Conservation (phyloP, 92 coral and sea anemone genomes). For the Galaxea fascicularis region DNA sequence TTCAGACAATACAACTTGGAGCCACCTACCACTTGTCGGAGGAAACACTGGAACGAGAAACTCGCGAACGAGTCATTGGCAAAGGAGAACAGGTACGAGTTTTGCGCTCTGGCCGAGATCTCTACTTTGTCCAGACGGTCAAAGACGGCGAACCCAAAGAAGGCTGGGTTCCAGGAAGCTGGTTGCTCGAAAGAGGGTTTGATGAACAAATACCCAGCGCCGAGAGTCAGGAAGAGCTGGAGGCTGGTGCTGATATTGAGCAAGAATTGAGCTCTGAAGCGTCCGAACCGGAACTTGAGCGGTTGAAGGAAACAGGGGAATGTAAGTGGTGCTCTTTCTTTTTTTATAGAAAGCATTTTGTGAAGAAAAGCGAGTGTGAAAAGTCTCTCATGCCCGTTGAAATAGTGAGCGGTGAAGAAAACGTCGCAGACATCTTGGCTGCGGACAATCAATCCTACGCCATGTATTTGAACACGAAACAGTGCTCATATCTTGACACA, state of each 20-base stretch:
- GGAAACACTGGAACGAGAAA: constrained; percentile 81
- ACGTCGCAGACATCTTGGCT: no score
- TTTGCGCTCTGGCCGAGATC: constrained; percentile 94
- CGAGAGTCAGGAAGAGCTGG: constrained; percentile 52
- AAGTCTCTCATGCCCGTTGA: no score
- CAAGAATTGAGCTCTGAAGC: constrained; percentile 81
- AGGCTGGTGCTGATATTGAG: constrained; percentile 60
- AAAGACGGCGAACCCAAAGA: constrained; percentile 73
- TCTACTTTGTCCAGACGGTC: constrained; percentile 88
- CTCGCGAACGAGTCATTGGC: constrained; percentile 77
- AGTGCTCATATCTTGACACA: no score
- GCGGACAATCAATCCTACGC: no score
- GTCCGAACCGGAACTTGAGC: constrained; percentile 87
- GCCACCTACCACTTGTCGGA: constrained; percentile 87
- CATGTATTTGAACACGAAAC: no score
- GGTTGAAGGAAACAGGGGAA: constrained; percentile 65
- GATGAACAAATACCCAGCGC: constrained; percentile 44
- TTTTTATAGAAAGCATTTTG: no score
- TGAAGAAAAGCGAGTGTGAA: no score
- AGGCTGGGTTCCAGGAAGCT: constrained; percentile 92
- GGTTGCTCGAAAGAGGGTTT: constrained; percentile 80
- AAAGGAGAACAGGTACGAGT: constrained; percentile 90
- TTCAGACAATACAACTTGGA: constrained; percentile 85
- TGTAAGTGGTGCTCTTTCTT: constrained; percentile 25
- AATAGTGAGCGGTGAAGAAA: no score